Percentiles rank a stretch among this genome's conserved stretches.
Conservation (phyloP, 2,888 invertebrate genomes). For the Pheosia gnoma region DNA sequence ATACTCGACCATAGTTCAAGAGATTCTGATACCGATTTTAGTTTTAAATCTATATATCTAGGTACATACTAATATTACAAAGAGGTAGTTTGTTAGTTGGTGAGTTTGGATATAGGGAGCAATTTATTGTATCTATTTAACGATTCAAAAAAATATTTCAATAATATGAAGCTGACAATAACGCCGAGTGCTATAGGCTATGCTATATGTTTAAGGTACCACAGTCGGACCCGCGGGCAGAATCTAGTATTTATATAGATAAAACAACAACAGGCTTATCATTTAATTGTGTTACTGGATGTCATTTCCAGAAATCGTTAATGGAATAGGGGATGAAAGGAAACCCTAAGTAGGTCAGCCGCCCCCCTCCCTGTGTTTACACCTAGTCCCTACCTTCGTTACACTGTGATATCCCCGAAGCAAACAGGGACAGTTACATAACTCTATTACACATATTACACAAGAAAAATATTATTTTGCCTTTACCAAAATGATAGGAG, state of each 20-base stretch:
- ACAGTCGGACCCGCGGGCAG: no score
- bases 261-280: conserved; percentile 16
- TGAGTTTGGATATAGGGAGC: no score
- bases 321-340: conserved; percentile 37
- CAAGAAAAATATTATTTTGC: conserved; percentile 9
- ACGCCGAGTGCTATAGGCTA: no score
- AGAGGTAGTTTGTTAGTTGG: no score
- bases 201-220: not conserved
- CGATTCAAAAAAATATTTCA: no score
- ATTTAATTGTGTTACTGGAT: conserved; percentile 32
- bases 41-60: no score
- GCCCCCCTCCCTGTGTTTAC: conserved; percentile 40
- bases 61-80: no score
- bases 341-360: conserved; percentile 56
- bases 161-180: no score
- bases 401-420: conserved; percentile 41
- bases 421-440: conserved; percentile 36
- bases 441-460: conserved; percentile 11
- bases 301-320: conserved; percentile 36
- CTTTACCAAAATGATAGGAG: conserved; percentile 3
- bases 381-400: conserved; percentile 35
- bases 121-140: no score
- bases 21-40: no score
- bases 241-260: not conserved
- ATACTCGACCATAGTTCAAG: no score